phyloP scores from a whole-genome alignment of 2,888 invertebrate species.

The Drosophila algonquin region DNA sequence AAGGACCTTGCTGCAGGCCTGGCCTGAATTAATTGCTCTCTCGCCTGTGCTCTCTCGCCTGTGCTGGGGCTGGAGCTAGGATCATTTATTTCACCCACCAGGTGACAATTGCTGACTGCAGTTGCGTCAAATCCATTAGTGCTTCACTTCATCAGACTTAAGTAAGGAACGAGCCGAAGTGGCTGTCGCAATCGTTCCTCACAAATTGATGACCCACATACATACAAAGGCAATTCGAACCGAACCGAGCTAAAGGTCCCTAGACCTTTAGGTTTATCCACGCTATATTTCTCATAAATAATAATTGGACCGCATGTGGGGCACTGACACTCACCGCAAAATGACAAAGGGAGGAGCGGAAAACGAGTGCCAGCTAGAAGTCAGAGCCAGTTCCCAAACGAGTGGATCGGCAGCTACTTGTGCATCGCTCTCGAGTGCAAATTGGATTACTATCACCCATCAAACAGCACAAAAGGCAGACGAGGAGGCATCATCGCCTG shows the following conservation, averaged over 20 bases:
- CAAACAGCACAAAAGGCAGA: constrained; percentile 14
- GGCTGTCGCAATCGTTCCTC: background rate
- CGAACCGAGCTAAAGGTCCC: constrained; percentile 21
- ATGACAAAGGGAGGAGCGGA: constrained; percentile 16
- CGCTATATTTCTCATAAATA: constrained; percentile 31
- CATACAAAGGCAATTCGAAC: constrained; percentile 7
- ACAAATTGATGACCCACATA: constrained; percentile 25
- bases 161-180: constrained; percentile 4
- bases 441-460: constrained; percentile 35
- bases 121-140: constrained; percentile 41
- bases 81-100: constrained; percentile 33
- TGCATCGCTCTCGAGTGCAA: constrained; percentile 45
- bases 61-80: background rate
- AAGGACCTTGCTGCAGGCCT: constrained; percentile 19
- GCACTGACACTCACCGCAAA: constrained; percentile 1
- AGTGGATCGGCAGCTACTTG: constrained; percentile 39
- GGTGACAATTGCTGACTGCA: constrained; percentile 45
- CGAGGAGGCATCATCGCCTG: constrained; percentile 26
- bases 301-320: constrained; percentile 25
- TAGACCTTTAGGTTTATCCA: constrained; percentile 4
- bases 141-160: constrained; percentile 14
- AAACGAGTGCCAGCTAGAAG: constrained; percentile 18
- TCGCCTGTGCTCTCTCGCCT: background rate
- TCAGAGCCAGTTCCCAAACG: constrained; percentile 31
- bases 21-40: constrained; percentile 41